Evolutionary conservation across 2,797 vertebrate species (phyloP), one percentile per base, ranked within the genome.

Genomic region (Diceros bicornis): DNA sequence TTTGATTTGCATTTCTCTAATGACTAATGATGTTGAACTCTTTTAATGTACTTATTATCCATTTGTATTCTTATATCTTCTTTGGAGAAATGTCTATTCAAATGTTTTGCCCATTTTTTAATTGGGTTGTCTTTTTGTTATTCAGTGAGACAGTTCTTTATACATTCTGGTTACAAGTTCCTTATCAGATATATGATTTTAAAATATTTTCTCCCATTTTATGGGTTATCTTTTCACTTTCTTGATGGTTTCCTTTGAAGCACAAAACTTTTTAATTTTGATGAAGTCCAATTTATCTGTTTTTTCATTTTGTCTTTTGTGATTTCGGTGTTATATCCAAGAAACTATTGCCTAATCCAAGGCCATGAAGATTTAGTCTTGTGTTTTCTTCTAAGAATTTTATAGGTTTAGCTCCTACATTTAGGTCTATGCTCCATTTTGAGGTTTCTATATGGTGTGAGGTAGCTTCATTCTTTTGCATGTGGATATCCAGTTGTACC

Each of bases 311-410:
- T 88, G 27, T 52, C 41, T 85, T 89, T 77, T 91, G 27, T 44
- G 20, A 66, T 87, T 92, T 88, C 62, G 44, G 52, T 90, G n/a
- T 82, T 89, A 72, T 21, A 34, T 68, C 57, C 93, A 75, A 75
- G 77, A 91, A 91, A 75, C 34, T 7, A 66, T 32, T 85, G 66
- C 44, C 68, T 75, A 95, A 61, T 83, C 25, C 79, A 91, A 89
- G 55, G 17, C 55, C 27, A 68, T 62, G 23, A 92, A 85, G 29
- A 68, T 74, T 84, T 85, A 50, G 6, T 75, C 52, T 59, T 64
- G 20, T 25, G 41, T 66, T 92, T 85, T 62, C n/a, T 83, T 72
- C 71, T 55, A 88, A 95, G 50, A 66, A 93, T 68, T 66, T 88
- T 79, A 83, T 11, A 92, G 41, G 74, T 94, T 95, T 59, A 86